phyloP scores from a whole-genome alignment of 1,140 invertebrate species.

The Tenebrio molitor region DNA sequence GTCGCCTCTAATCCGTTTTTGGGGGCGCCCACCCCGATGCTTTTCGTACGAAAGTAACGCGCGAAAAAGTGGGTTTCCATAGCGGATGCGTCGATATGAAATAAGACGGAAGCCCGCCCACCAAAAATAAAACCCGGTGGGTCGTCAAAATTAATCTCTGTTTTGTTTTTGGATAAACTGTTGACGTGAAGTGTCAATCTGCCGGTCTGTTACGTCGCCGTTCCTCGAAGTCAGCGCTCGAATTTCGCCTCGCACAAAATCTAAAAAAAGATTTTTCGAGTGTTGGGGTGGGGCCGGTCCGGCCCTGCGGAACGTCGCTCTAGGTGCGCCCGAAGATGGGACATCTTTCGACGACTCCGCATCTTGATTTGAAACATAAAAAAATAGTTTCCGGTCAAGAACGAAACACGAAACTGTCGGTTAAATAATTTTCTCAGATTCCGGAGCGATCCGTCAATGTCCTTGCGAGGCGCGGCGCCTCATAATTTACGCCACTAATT shows the following conservation, averaged over 20 bases:
- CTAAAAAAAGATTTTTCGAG: no score
- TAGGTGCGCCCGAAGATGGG: not conserved
- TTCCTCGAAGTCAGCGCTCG: no score
- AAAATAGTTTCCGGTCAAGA: conserved; percentile 34
- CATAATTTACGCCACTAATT: conserved; percentile 61
- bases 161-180: no score
- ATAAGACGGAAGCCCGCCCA: no score
- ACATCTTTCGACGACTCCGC: conserved; percentile 2
- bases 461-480: conserved; percentile 45
- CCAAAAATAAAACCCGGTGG: no score
- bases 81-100: no score
- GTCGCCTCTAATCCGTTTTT: not conserved
- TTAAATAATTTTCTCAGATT: conserved; percentile 61
- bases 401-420: conserved; percentile 48
- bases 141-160: no score
- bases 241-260: no score
- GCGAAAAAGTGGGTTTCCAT: not conserved
- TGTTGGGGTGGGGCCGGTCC: no score
- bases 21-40: conserved; percentile 18
- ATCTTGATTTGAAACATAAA: conserved; percentile 32
- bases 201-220: no score
- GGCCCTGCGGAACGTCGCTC: conserved; percentile 1
- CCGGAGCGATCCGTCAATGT: conserved; percentile 58
- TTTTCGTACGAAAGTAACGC: conserved; percentile 11
- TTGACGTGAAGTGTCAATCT: no score